phyloP scores from a whole-genome alignment of 64 coral and sea anemone species.

The Hydrozoanthus tunicans region DNA sequence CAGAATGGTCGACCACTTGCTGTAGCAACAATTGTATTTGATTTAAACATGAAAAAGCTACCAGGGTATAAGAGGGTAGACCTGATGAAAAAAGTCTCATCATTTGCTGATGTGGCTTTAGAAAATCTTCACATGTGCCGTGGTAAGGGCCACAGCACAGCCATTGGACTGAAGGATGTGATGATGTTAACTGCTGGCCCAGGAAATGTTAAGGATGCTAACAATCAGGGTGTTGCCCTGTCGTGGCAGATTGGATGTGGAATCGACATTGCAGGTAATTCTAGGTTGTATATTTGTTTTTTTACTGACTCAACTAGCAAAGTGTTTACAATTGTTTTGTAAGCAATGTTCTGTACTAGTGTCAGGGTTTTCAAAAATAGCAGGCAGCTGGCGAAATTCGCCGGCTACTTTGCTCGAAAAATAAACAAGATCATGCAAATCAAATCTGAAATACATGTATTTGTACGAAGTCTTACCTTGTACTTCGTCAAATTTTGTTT shows the following conservation, averaged over 20 bases:
- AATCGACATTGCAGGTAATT: conserved; percentile 73
- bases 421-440: too few species aligned
- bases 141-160: conserved; percentile 83
- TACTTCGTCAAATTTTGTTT: too few species aligned
- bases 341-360: too few species aligned
- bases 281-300: too few species aligned
- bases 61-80: conserved; percentile 58
- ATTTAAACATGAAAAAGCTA: conserved; percentile 74
- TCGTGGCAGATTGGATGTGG: conserved; percentile 95
- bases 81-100: conserved; percentile 69
- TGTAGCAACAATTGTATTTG: conserved; percentile 84
- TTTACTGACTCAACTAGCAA: too few species aligned
- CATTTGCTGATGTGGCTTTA: conserved; percentile 76
- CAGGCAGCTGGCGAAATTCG: too few species aligned
- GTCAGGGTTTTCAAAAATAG: too few species aligned
- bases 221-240: conserved; percentile 71
- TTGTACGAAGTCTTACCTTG: too few species aligned
- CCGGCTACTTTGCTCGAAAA: too few species aligned
- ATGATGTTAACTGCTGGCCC: conserved; percentile 87
- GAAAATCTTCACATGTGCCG: conserved; percentile 66
- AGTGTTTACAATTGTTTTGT: too few species aligned
- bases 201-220: conserved; percentile 82
- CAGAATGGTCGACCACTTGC: conserved; percentile 68
- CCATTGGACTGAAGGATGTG: conserved; percentile 78
- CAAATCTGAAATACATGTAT: too few species aligned